Percentiles rank a stretch among this genome's conserved stretches.
These are phyloP conservation scores for Chrysemys picta DNA, from an alignment of 2,113 vertebrate species.

Conservation along the genomic window DNA sequence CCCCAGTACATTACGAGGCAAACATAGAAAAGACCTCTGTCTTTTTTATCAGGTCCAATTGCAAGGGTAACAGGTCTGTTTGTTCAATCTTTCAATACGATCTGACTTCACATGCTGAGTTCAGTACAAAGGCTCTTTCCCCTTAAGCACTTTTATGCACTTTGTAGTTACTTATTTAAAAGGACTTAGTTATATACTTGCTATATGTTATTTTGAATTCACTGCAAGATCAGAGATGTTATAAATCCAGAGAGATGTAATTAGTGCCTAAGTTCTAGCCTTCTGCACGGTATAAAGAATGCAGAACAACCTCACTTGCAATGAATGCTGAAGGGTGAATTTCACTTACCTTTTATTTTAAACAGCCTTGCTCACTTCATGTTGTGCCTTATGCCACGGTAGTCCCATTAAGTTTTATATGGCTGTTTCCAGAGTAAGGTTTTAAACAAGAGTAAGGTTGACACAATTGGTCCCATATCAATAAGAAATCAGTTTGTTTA, in stretches of 20 bases:
- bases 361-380: slow-evolving; percentile 49
- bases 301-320: slow-evolving; percentile 52
- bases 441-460: not conserved
- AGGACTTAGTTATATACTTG: slow-evolving; percentile 56
- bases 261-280: slow-evolving; percentile 64
- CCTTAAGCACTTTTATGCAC: slow-evolving; percentile 50
- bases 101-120: slow-evolving; percentile 12
- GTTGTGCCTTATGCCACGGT: not conserved
- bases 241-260: slow-evolving; percentile 72
- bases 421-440: not conserved
- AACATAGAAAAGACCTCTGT: not conserved
- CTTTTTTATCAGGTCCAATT: not conserved
- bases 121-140: slow-evolving; percentile 53
- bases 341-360: slow-evolving; percentile 28
- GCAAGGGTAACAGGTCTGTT: slow-evolving; percentile 25
- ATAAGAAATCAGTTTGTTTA: not conserved
- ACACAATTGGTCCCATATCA: not conserved
- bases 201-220: slow-evolving; percentile 67
- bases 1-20: not conserved
- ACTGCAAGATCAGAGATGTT: slow-evolving; percentile 68
- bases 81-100: slow-evolving; percentile 13
- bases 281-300: slow-evolving; percentile 53
- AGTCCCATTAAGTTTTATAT: not conserved
- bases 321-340: slow-evolving; percentile 54
- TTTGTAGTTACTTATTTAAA: slow-evolving; percentile 64